Evolutionary conservation across 2,888 invertebrate genomes (phyloP).

Genomic region (Andrena camellia): DNA sequence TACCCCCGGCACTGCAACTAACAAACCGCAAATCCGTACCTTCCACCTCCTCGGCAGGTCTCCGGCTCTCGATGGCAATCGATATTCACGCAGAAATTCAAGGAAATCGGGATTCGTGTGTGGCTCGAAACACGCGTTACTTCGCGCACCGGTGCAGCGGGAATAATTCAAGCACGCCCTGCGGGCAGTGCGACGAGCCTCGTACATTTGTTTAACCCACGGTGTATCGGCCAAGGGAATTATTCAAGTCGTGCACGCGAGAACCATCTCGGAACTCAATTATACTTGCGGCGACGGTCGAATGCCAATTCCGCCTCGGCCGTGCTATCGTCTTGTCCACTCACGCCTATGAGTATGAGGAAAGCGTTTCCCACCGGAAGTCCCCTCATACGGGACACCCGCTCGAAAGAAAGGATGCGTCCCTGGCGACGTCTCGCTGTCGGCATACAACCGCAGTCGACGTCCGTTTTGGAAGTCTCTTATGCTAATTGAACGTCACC

Average conservation of each 20-base stretch:
- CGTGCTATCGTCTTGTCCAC: constrained; percentile 76
- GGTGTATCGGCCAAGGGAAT: constrained; percentile 68
- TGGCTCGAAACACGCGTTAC: background rate
- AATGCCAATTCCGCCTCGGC: constrained; percentile 81
- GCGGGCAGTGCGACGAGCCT: constrained; percentile 30
- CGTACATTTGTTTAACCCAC: constrained; percentile 58
- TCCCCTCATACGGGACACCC: constrained; percentile 24
- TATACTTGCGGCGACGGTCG: constrained; percentile 81
- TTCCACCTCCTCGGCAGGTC: background rate
- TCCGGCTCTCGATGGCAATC: too few relatives aligned
- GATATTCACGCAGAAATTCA: background rate
- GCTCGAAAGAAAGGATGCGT: constrained; percentile 35
- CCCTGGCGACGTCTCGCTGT: constrained; percentile 1
- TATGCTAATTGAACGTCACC: constrained; percentile 39
- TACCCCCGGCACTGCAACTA: too few relatives aligned
- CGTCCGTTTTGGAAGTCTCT: constrained; percentile 15
- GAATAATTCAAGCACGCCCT: constrained; percentile 54
- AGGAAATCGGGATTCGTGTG: background rate
- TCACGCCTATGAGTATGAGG: constrained; percentile 74
- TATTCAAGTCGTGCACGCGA: constrained; percentile 80
- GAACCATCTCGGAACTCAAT: constrained; percentile 83
- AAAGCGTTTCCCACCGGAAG: constrained; percentile 58
- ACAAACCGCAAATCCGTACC: too few relatives aligned
- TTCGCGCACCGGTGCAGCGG: constrained; percentile 7
- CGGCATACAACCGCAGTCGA: background rate